Evolutionary conservation across 2,888 invertebrate genomes (phyloP).

Genomic region (Iselma pallidipennis): DNA sequence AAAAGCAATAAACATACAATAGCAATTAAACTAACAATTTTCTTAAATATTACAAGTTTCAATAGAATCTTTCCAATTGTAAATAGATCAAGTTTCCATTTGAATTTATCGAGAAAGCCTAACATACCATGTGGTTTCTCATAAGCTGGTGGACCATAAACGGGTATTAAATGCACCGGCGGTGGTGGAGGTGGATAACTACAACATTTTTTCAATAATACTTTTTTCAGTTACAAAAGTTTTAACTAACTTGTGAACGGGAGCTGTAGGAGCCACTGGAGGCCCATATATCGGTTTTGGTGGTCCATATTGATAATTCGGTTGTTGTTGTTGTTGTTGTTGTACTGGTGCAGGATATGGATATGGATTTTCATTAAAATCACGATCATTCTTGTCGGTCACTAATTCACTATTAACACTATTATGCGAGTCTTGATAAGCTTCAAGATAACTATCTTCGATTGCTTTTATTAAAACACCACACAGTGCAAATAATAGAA

Average conservation of each 20-base stretch:
- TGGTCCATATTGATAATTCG: constrained; percentile 51
- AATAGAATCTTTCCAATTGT: constrained; percentile 75
- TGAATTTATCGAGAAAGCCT: constrained; percentile 68
- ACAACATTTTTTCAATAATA: constrained; percentile 8
- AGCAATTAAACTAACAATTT: constrained; percentile 78
- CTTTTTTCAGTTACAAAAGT: not conserved
- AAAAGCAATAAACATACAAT: constrained; percentile 75
- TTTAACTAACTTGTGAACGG: constrained; percentile 5
- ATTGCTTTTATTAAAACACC: not conserved
- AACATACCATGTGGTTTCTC: constrained; percentile 61
- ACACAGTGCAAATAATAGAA: not conserved
- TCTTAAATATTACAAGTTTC: constrained; percentile 79
- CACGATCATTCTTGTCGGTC: constrained; percentile 57
- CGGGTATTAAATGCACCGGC: too few relatives aligned
- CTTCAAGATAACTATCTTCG: constrained; percentile 67
- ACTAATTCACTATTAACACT: constrained; percentile 58
- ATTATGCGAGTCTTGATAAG: constrained; percentile 64
- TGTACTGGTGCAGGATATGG: constrained; percentile 44
- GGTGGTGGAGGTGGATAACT: constrained; percentile 20
- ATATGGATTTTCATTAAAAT: constrained; percentile 56
- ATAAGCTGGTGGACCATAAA: constrained; percentile 42
- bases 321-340: constrained; percentile 14
- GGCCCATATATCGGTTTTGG: constrained; percentile 45
- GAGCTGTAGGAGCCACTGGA: constrained; percentile 16
- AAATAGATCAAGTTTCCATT: constrained; percentile 70